Evolutionary conservation across 2,888 invertebrate species (phyloP), one percentile per base, ranked within the genome.

Genomic region (Dryocosmus kuriphilus): DNA sequence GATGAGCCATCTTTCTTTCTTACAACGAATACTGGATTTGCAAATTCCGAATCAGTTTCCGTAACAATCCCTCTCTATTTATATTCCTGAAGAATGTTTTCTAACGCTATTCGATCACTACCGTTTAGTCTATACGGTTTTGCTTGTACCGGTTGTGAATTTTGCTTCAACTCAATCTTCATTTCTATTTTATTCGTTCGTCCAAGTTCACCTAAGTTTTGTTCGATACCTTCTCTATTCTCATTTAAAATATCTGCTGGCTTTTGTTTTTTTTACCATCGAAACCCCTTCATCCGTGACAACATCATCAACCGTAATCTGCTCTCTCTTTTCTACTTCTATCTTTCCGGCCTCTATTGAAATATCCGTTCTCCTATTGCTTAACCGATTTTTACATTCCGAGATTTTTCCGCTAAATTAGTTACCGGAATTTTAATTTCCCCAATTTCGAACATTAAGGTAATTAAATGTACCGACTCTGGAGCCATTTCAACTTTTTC

Each of bases 51-150:
- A n/a, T n/a, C n/a, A n/a, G n/a, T n/a, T n/a, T n/a, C n/a, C n/a
- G n/a, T n/a, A n/a, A n/a, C n/a, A n/a, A n/a, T n/a, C n/a, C n/a
- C n/a, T n/a, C n/a, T n/a, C n/a, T n/a, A n/a, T n/a, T n/a, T n/a
- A n/a, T n/a, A n/a, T n/a, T n/a, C n/a, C n/a, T n/a, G n/a, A n/a
- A n/a, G n/a, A n/a, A n/a, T n/a, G n/a, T n/a, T n/a, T n/a, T n/a
- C 78, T 14, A 82, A 61, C 9, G 81, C 77, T 4, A 55, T 35
- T 2, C 78, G 61, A 27, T 82, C 83, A 1, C 30, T 32, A 24
- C 73, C 38, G 55, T 79, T 62, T 32, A 62, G n/a, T 32, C 62
- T 30, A 32, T 62, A 32, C 1, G 62, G 62, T 32, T 62, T 62
- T 16, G 32, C 1, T 19, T 62, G 32, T 19, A 81, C 71, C 3